Conservation (phyloP, 1,140 invertebrate species). For the Eupristina koningsbergeri region DNA sequence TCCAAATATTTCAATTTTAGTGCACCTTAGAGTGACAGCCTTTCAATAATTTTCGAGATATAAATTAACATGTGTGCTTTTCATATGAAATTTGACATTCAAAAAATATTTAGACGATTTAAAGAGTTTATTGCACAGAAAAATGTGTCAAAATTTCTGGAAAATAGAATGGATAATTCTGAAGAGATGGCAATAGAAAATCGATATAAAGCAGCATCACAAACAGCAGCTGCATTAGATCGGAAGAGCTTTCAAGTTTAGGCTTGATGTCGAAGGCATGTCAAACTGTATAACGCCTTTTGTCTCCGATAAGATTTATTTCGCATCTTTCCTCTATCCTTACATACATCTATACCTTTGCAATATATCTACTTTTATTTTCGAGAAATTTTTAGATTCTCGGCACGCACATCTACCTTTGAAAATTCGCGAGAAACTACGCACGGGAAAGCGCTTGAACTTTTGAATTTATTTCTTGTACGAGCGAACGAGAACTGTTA, state of each 20-base stretch:
- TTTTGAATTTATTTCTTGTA: slow-evolving; percentile 61
- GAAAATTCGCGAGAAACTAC: neutral
- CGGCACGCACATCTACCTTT: slow-evolving; percentile 56
- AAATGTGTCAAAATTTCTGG: neutral
- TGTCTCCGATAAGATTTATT: neutral
- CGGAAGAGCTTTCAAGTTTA: neutral
- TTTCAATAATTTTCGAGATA: too few species aligned
- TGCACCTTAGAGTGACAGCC: too few species aligned
- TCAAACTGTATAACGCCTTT: neutral
- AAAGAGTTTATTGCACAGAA: neutral
- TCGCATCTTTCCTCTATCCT: slow-evolving; percentile 50
- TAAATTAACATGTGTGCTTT: too few species aligned
- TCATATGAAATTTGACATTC: too few species aligned
- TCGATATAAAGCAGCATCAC: neutral
- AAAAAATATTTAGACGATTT: neutral
- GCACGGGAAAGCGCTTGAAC: slow-evolving; percentile 46
- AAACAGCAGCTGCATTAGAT: neutral
- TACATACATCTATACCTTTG: neutral
- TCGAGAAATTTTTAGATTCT: slow-evolving; percentile 56
- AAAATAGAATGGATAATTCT: neutral
- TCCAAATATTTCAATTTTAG: neutral
- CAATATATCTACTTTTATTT: slow-evolving; percentile 2
- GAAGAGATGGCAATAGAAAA: neutral
- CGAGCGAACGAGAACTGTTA: neutral
- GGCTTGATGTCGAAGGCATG: neutral